These are phyloP conservation scores for Chrysomallon squamiferum DNA, from an alignment of 1,140 invertebrate species.

Conservation along the genomic window DNA sequence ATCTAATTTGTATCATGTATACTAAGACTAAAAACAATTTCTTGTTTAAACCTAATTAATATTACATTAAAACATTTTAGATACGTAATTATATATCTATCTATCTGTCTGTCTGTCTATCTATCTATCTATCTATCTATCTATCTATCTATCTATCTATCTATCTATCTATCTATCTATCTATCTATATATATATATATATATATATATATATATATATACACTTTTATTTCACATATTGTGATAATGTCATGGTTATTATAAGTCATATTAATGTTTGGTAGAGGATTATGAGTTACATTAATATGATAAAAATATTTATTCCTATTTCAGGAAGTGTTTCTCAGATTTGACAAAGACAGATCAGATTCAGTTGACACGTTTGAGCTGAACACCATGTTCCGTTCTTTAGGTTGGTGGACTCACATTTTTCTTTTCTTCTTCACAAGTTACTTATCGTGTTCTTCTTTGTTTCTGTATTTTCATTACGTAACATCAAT, in stretches of 20 bases:
- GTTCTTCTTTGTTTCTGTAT: no score
- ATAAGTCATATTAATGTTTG: no score
- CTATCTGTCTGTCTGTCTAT: no score
- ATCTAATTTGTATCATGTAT: no score
- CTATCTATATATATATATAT: neutral
- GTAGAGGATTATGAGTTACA: no score
- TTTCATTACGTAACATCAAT: neutral
- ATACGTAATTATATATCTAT: no score
- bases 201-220: neutral
- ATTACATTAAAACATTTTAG: no score
- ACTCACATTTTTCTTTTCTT: neutral
- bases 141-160: neutral
- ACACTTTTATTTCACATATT: neutral
- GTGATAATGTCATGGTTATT: neutral
- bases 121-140: no score
- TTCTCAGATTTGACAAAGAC: slow-evolving; percentile 45
- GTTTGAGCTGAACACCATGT: slow-evolving; percentile 40
- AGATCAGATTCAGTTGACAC: slow-evolving; percentile 33
- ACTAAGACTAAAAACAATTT: no score
- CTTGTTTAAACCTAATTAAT: no score
- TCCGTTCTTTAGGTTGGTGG: slow-evolving; percentile 37
- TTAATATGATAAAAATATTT: no score
- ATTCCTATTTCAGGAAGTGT: slow-evolving; percentile 36
- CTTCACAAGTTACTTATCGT: no score
- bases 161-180: neutral